Percentiles rank a stretch among this genome's conserved stretches.
Evolutionary conservation across 2,113 vertebrate genomes (phyloP).

Genomic region (Galeopterus variegatus): DNA sequence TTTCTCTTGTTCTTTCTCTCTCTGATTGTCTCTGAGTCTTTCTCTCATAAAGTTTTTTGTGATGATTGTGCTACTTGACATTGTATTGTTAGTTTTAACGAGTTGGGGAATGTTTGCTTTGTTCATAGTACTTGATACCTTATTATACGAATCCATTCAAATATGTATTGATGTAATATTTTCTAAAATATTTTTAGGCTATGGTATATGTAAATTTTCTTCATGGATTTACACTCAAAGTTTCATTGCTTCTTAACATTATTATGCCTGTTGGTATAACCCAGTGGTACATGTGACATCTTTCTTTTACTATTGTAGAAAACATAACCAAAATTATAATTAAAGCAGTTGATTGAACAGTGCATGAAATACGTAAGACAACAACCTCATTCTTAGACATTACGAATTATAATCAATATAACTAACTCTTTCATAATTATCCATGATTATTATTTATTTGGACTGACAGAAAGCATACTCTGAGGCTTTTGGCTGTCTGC

Average conservation of each 20-base stretch:
- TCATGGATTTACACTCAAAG: neutral
- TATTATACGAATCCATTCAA: neutral
- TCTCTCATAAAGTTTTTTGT: neutral
- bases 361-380: neutral
- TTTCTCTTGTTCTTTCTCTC: neutral
- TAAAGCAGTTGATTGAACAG: slow-evolving; percentile 44
- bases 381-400: neutral
- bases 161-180: neutral
- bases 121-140: neutral
- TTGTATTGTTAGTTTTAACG: neutral
- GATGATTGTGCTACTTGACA: neutral
- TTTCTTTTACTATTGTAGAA: slow-evolving; percentile 36
- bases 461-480: neutral
- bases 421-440: slow-evolving; percentile 50
- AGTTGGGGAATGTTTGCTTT: neutral
- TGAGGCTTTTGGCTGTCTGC: slow-evolving; percentile 44
- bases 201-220: neutral
- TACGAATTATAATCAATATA: slow-evolving; percentile 56
- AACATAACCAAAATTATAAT: slow-evolving; percentile 65
- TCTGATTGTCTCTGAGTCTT: neutral
- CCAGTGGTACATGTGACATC: slow-evolving; percentile 9
- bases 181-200: neutral
- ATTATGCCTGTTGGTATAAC: slow-evolving; percentile 13
- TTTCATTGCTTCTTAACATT: neutral
- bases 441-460: slow-evolving; percentile 51